phyloP scores from a whole-genome alignment of 2,113 vertebrate genomes.

The Regulus satrapa region DNA sequence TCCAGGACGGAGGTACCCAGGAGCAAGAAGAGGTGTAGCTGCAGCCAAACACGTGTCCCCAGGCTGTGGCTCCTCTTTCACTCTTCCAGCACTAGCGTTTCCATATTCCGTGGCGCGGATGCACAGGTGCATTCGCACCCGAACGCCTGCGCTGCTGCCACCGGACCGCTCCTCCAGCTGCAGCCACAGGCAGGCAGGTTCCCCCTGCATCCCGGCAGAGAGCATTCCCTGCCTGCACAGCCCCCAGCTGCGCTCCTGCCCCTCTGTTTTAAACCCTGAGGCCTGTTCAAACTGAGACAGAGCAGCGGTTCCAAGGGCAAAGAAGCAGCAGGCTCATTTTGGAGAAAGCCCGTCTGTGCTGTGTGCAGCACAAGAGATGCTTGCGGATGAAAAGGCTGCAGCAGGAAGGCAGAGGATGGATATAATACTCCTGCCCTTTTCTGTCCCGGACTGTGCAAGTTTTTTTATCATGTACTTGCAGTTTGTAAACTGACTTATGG shows the following conservation, averaged over 20 bases:
- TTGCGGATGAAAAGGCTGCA: neutral
- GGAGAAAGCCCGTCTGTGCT: neutral
- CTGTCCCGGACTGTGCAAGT: rapidly evolving
- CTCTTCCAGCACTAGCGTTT: neutral
- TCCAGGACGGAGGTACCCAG: neutral
- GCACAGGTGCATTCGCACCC: too few species aligned
- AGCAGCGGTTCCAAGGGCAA: neutral
- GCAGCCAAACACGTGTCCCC: neutral
- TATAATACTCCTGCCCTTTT: neutral
- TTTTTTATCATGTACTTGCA: neutral
- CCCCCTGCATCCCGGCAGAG: rapidly evolving
- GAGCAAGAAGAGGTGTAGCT: neutral
- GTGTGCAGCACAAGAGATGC: neutral
- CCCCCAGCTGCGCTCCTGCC: neutral
- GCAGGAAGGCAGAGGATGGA: neutral
- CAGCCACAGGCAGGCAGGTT: neutral
- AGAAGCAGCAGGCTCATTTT: neutral
- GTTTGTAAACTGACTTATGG: rapidly evolving
- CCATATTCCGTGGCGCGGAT: neutral
- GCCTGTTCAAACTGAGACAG: neutral
- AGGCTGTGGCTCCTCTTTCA: neutral
- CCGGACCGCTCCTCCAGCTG: neutral
- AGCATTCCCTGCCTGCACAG: neutral
- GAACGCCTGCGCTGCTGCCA: neutral
- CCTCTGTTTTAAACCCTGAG: neutral